These are phyloP conservation scores for Tretioscincus oriximinensis DNA, from an alignment of 2,113 vertebrate genomes.

Conservation along the genomic window DNA sequence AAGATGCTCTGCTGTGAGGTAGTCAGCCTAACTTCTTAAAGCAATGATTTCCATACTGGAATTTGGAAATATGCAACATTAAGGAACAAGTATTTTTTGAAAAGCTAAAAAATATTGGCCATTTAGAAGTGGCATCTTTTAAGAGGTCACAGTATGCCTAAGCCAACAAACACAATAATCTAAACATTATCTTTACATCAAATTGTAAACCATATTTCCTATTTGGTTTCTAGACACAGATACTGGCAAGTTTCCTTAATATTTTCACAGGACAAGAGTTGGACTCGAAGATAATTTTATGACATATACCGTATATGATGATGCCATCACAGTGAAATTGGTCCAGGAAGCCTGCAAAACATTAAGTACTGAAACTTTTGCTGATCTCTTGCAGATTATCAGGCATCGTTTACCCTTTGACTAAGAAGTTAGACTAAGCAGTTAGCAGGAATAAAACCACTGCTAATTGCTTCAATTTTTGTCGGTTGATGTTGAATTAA, in stretches of 20 bases:
- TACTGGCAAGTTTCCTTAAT: background rate
- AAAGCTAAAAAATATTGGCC: background rate
- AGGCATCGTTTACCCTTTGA: background rate
- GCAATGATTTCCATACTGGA: background rate
- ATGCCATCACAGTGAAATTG: slow-evolving; percentile 71
- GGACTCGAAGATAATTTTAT: slow-evolving; percentile 75
- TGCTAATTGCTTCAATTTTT: no score
- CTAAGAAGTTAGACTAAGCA: no score
- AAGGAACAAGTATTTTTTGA: background rate
- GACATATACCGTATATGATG: slow-evolving; percentile 76
- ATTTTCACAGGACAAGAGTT: slow-evolving; percentile 62
- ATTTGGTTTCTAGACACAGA: background rate
- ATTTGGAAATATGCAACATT: background rate
- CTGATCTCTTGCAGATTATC: background rate
- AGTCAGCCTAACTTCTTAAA: background rate
- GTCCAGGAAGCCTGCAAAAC: slow-evolving; percentile 72
- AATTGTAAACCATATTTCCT: background rate
- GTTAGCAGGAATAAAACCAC: no score
- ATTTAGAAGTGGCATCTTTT: background rate
- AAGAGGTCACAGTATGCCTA: background rate
- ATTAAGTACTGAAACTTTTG: slow-evolving; percentile 61
- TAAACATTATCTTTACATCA: background rate
- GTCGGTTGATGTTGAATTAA: no score
- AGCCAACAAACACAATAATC: no score
- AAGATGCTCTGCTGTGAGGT: no score